These are phyloP conservation scores for Pachycephala philippinensis DNA, from an alignment of 2,113 vertebrate species.

Conservation along the genomic window DNA sequence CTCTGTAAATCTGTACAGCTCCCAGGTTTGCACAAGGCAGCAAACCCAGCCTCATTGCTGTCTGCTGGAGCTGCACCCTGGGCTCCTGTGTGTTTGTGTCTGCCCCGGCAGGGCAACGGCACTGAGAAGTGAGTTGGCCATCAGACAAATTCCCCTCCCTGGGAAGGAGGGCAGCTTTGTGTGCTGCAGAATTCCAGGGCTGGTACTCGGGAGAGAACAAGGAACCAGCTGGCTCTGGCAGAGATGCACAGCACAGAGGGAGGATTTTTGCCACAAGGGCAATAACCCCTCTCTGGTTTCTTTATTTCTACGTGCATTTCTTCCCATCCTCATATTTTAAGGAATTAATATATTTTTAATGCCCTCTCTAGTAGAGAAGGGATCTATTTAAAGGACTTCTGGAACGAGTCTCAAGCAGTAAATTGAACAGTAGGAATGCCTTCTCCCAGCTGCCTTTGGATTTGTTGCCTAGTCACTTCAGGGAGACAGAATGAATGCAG, in stretches of 20 bases:
- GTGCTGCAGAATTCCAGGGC: neutral
- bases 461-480: conserved; percentile 31
- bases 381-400: neutral
- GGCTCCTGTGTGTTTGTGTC: neutral
- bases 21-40: neutral
- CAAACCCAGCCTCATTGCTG: neutral
- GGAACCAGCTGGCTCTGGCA: neutral
- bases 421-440: neutral
- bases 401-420: neutral
- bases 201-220: neutral
- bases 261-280: neutral
- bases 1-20: neutral
- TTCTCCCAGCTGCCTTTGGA: neutral
- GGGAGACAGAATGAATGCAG: neutral
- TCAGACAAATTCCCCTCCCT: neutral
- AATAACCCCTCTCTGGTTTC: neutral
- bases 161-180: neutral
- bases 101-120: neutral
- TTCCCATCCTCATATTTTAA: neutral
- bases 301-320: rapidly evolving
- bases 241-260: neutral
- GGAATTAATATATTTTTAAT: neutral
- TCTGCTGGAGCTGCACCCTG: neutral
- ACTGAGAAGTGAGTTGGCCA: neutral
- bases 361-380: neutral